These are phyloP conservation scores for Stenopsyche tienmushanensis DNA, from an alignment of 1,140 invertebrate genomes.

Conservation along the genomic window DNA sequence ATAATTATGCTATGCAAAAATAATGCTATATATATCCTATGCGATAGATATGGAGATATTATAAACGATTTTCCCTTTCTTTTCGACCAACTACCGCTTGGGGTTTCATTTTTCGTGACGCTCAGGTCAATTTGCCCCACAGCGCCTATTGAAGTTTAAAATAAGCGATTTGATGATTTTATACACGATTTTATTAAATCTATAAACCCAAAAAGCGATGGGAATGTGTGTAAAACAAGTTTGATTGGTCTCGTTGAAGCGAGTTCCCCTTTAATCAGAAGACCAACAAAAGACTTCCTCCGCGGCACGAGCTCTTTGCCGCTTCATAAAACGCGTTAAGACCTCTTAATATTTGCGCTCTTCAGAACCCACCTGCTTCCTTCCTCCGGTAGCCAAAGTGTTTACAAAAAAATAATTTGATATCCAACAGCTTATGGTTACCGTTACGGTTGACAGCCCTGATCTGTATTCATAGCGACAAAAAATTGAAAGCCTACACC, in stretches of 20 bases:
- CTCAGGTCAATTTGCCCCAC: no score
- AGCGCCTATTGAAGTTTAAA: no score
- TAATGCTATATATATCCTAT: no score
- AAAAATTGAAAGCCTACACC: neutral
- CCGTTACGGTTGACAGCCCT: neutral
- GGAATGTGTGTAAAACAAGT: no score
- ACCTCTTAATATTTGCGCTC: conserved; percentile 14
- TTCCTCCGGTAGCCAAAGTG: conserved; percentile 3
- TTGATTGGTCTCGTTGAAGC: no score
- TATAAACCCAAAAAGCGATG: no score
- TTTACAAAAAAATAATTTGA: neutral
- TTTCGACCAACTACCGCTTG: no score
- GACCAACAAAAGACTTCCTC: conserved; percentile 28
- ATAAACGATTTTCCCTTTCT: no score
- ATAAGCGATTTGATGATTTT: no score
- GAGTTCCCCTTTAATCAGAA: conserved; percentile 2
- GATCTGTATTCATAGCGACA: neutral
- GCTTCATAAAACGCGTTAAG: conserved; percentile 5
- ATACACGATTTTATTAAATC: neutral
- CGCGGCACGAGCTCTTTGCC: conserved; percentile 23
- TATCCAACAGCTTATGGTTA: neutral
- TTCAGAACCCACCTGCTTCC: conserved; percentile 16
- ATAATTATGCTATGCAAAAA: no score
- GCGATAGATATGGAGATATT: no score
- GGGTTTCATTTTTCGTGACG: no score